Conservation (phyloP, 2,888 invertebrate species). For the Orchesella flavescens region DNA sequence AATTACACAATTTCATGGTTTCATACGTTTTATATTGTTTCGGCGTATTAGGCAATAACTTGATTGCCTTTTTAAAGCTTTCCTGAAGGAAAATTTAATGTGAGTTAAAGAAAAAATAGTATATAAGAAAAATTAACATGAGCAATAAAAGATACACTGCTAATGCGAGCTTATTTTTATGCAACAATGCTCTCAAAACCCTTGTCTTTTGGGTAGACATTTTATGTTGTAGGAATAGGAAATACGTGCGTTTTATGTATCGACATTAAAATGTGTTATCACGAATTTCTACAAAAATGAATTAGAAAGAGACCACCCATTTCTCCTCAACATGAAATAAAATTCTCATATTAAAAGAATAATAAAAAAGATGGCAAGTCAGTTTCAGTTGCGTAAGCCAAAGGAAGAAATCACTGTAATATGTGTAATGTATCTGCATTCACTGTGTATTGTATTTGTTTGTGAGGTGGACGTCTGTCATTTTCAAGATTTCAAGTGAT, state of each 20-base stretch:
- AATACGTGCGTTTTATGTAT: too few relatives aligned
- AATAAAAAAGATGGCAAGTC: conserved; percentile 33
- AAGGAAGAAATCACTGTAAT: not conserved
- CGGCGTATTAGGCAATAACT: not conserved
- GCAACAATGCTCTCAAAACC: not conserved
- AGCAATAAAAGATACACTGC: conserved; percentile 4
- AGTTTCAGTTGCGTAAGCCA: not conserved
- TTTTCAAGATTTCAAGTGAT: not conserved
- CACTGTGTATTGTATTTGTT: not conserved
- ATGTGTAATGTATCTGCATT: not conserved
- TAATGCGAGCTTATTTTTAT: conserved; percentile 4
- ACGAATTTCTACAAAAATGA: not conserved
- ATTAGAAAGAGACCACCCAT: conserved; percentile 48
- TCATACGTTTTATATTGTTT: conserved; percentile 5
- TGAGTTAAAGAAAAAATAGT: not conserved
- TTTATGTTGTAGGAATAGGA: not conserved
- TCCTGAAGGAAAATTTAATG: not conserved
- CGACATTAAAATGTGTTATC: conserved; percentile 16
- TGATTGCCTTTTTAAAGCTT: conserved; percentile 7
- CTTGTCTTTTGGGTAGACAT: not conserved
- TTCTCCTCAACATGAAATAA: conserved; percentile 8
- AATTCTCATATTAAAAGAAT: conserved; percentile 6
- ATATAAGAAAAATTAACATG: not conserved
- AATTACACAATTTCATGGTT: conserved; percentile 14
- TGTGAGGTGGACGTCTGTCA: conserved; percentile 17